Evolutionary conservation across 2,113 vertebrate genomes (phyloP).

Genomic region (Oreocharis arfaki): DNA sequence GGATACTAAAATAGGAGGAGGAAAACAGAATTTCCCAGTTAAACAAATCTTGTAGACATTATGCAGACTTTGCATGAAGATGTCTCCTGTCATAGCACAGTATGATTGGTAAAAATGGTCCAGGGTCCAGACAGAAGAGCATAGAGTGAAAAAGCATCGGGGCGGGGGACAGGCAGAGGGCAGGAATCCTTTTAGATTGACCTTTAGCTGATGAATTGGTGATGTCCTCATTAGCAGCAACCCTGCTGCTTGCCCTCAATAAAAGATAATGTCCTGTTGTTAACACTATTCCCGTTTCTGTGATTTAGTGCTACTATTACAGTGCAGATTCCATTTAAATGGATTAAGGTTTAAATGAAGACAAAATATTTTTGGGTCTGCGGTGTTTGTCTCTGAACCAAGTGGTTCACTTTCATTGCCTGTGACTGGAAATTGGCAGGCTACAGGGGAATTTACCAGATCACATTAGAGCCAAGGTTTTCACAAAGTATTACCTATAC

Average conservation of each 20-base stretch:
- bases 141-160: neutral
- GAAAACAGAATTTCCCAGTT: neutral
- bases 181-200: constrained; percentile 68
- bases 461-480: neutral
- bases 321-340: constrained; percentile 64
- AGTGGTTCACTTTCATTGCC: neutral
- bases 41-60: neutral
- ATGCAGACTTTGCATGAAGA: neutral
- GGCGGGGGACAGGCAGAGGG: neutral
- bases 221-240: constrained; percentile 75
- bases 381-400: constrained; percentile 19
- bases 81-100: neutral
- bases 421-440: neutral
- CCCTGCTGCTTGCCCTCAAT: constrained; percentile 75
- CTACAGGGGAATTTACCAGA: neutral
- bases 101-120: constrained; percentile 16
- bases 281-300: constrained; percentile 63
- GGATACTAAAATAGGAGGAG: neutral
- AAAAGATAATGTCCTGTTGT: constrained; percentile 76
- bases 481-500: neutral
- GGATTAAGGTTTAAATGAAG: constrained; percentile 61
- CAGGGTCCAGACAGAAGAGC: neutral
- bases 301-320: constrained; percentile 70
- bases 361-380: constrained; percentile 53
- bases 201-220: constrained; percentile 76